Evolutionary conservation across 2,888 invertebrate species (phyloP), one percentile per base, ranked within the genome.

Genomic region (Pristionchus japonicus): DNA sequence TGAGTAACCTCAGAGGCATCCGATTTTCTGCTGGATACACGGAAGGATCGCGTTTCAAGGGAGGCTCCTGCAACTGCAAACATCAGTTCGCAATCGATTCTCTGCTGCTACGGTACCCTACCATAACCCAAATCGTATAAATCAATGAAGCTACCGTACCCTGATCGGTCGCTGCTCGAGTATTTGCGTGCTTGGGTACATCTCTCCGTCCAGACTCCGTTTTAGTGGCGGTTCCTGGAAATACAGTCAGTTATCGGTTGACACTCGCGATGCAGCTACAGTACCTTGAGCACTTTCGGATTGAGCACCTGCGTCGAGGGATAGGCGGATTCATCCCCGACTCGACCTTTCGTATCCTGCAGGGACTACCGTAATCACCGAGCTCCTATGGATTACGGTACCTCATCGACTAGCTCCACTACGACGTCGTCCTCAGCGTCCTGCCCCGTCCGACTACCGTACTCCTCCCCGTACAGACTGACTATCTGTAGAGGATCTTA

Each of bases 201-300:
- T 77, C 3, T 77, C 77, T 7, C 43, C 43, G 47, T n/a, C 40
- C 77, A 77, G n/a, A 27, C 77, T 77, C 13, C 82, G 49, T 34
- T 83, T 83, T 52, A 83, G 82, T 34, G 82, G 82, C 13, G 82
- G 82, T 37, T 83, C 82, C 82, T 83, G 52, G 49, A 83, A 47
- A 27, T 20, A 11, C 31, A 27, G 3, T 40, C 77, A 27, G 43
- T 77, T 47, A 20, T 77, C 77, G n/a, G n/a, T 47, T 3, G 43
- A 20, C 40, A n/a, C 0, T 17, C 9, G 52, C 27, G n/a, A 13
- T 31, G 27, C 27, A 43, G 47, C 1, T n/a, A 43, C 43, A 15
- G 43, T 43, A 77, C 77, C 77, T 77, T 77, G 40, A 77, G 77
- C 43, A 47, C 43, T 43, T 43, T 77, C 77, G 43, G 77, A 43